Base-by-base conservation (phyloP, 2,888 invertebrate genomes). In the Chrysodeixis includens region DNA sequence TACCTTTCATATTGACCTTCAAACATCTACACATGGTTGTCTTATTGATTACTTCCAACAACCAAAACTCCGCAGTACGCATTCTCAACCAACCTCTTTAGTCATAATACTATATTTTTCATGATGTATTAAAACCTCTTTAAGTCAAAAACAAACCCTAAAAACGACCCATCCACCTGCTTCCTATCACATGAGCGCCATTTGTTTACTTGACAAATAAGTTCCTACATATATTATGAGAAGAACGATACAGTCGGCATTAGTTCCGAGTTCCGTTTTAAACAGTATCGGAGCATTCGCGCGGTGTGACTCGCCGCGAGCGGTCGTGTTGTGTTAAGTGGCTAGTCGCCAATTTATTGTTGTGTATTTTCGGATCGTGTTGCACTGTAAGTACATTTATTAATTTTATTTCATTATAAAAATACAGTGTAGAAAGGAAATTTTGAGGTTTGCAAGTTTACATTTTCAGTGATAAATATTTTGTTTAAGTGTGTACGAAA, bases 141-240 rank as follows among this genome's bases (percentile, higher is more conserved):
- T 35, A 46, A 46, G 9, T 20, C 7, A 9, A 3, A 9, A 5
- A 49, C 10, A 18, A 8, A 10, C 18, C 46, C 20, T 18, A 3
- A 10, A 7, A 20, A 18, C 46, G 46, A 10, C 54, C 46, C 35
- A 35, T 55, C 44, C 55, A 55, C n/a, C 54, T 14, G 51, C 55
- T 32, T 40, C 18, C 40, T 58, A 66, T 62, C 78, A 76, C 74
- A 71, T 69, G 76, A 69, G 64, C 22, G 57, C 26, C 12, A 70
- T 75, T 69, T 78, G 78, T 78, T 78, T 76, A 78, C 78, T 61
- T 55, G 40, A 22, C 67, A 76, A 76, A 76, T 66, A 74, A 64
- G 12, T n/a, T 22, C 35, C 32, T 66, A 66, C 77, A 66, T 77
- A 78, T 64, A 73, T 26, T 26, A 68, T 61, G 65, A 56, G 60